Evolutionary conservation across 2,888 invertebrate genomes (phyloP), one percentile per base, ranked within the genome.

Genomic region (Julus scanicus): DNA sequence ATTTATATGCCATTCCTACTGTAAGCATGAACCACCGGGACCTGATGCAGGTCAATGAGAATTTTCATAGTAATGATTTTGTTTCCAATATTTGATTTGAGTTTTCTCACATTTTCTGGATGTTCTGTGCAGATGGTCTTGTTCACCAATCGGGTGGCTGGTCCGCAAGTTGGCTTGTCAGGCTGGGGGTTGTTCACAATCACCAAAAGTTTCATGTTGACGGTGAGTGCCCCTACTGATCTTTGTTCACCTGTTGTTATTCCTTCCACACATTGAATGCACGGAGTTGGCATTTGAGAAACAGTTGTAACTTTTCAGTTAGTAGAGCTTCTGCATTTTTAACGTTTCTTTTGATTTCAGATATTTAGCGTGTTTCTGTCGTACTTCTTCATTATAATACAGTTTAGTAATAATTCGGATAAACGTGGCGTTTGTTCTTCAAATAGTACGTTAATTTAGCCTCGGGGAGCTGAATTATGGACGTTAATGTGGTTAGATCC

Each of bases 141-240:
- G 37, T 86, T 86, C 53, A 48, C 86, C 29, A 87, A 11, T 20
- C 87, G 87, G 13, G 57, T 87, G 13, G 29, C 48, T 71, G 87
- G 87, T n/a, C 87, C 87, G 11, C 87, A 71, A 44, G 80, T 87
- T 44, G 87, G 63, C 39, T 17, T 87, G n/a, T 44, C 71, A 15
- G 87, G 87, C 20, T 83, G 40, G 40, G 87, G 87, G 15, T 48
- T 87, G 29, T 87, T 87, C 29, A 80, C 87, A 44, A n/a, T 87
- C 5, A 57, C 87, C 37, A 87, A 87, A 87, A 83, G 57, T 44
- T 87, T 87, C 48, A 80, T 83, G 29, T 39, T 63, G 8, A 29
- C 80, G 20, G 87, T 87, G 48, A 83, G 87, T 87, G 40, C 8
- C 4, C n/a, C 15, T 15, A n/a, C 6, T 84, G 84, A 39, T 39